Base-by-base conservation (phyloP, 2,888 invertebrate genomes). In the Apotomis betuletana region DNA sequence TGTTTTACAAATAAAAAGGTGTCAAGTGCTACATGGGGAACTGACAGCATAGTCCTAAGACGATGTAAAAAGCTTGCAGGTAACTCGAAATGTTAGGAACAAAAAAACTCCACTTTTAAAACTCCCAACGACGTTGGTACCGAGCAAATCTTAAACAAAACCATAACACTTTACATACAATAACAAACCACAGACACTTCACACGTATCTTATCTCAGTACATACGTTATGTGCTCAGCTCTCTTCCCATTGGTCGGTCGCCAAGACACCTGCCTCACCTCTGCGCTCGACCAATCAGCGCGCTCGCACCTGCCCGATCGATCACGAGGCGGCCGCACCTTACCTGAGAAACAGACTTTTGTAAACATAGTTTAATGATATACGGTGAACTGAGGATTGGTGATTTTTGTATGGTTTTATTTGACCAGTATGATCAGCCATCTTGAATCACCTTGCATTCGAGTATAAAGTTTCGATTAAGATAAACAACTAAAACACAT, bases 191-290 rank as follows among this genome's bases (percentile, higher is more conserved):
- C 41, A 46, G 60, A 5, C 27, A 51, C 49, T 49, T 52, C n/a
- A 52, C 63, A 62, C 62, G n/a, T 62, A 51, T 41, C 62, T 62
- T 36, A 51, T 36, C 62, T 63, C 13, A 62, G 51, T 36, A 62
- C n/a, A 36, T 55, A 41, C 10, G 44, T 54, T 36, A 41, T 54
- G n/a, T 10, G 49, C 49, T 10, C 36, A n/a, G 10, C 54, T 15
- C 49, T 9, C 51, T 49, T 46, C 51, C 15, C 75, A 87, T 90
- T 89, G 90, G 90, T 74, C 10, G 70, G 59, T 38, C 8, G 36
- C 6, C 51, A 78, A 79, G 81, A 80, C 81, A 90, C 89, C 88
- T 90, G 89, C 81, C 85, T 86, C 78, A 84, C 84, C 80, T 82
- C 65, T 61, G 36, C 71, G 74, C 76, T 79, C 80, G 67, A 63